Evolutionary conservation across 2,888 invertebrate genomes (phyloP), one percentile per base, ranked within the genome.

Genomic region (Linnaemya vulpina): DNA sequence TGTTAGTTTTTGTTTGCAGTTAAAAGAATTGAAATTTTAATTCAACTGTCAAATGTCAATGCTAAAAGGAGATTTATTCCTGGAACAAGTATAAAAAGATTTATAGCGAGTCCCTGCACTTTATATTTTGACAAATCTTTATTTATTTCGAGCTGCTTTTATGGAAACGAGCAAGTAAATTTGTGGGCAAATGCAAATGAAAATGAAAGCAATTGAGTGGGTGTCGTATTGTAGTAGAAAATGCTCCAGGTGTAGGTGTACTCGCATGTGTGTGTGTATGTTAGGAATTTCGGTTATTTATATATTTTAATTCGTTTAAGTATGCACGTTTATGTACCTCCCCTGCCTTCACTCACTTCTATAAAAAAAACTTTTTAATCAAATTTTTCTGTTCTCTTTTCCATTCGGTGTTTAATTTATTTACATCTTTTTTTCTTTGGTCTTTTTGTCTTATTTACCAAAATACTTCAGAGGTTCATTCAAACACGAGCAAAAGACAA

Each of bases 1-100:
- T 70, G 20, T 40, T n/a, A 60, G 10, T 38, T 22, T 40, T 63
- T 63, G 30, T 60, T 53, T 17, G 35, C 51, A 35, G 43, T n/a
- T n/a, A 25, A n/a, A 40, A 40, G 30, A 67, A 49, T 68, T 51
- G 25, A 63, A 76, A 81, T 76, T 74, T 80, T 78, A 81, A 85
- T 74, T 70, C 74, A 65, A 51, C 77, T 81, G 81, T 78, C 84
- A 84, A 53, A 81, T 81, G 74, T 84, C 84, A 85, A 74, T 75
- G 70, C n/a, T 46, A 68, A 78, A 65, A 58, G 58, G 25, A 73
- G 40, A 84, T 75, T 71, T 82, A 68, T 68, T 35, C 13, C 20
- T 67, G 1, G 22, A 15, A 15, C n/a, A 10, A 46, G 51, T 1
- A 40, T 25, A 60, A 38, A 63, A 80, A 80, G 84, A 84, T 84